These are phyloP conservation scores for Acrobasis consociella DNA, from an alignment of 2,888 invertebrate genomes.

Conservation along the genomic window DNA sequence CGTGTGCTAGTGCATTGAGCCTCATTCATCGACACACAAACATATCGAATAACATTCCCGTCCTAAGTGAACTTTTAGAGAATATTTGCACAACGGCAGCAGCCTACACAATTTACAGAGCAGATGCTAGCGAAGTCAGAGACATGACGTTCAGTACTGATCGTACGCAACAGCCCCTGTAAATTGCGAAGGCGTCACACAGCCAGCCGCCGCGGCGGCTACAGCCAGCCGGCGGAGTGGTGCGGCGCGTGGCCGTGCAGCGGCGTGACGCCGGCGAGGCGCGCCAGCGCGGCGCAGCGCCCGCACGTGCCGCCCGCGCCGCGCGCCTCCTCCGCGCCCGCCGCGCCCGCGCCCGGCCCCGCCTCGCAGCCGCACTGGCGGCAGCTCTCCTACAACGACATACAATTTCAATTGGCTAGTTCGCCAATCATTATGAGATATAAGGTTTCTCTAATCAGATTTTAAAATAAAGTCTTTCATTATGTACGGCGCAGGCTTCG, in stretches of 20 bases:
- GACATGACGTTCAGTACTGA: too few relatives aligned
- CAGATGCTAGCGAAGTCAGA: too few relatives aligned
- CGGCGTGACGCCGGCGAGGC: slow-evolving; percentile 88
- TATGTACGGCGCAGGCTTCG: too few relatives aligned
- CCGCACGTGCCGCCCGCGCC: slow-evolving; percentile 55
- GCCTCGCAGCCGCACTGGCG: slow-evolving; percentile 53
- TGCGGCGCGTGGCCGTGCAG: slow-evolving; percentile 87
- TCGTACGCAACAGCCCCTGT: neutral
- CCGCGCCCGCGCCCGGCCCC: slow-evolving; percentile 28
- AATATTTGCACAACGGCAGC: neutral
- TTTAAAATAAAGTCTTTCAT: too few relatives aligned
- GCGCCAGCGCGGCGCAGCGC: slow-evolving; percentile 84
- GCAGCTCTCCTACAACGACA: slow-evolving; percentile 43
- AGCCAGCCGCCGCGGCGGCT: slow-evolving; percentile 32
- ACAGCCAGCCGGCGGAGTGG: slow-evolving; percentile 87
- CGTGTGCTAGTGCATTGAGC: too few relatives aligned
- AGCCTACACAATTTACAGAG: neutral
- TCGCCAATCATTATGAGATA: too few relatives aligned
- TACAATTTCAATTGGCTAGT: too few relatives aligned
- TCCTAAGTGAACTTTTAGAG: neutral
- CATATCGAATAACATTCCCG: neutral
- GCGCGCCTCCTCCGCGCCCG: slow-evolving; percentile 27
- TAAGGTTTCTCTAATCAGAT: too few relatives aligned
- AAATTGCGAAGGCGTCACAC: neutral
- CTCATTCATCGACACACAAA: neutral